Evolutionary conservation across 1,140 invertebrate genomes (phyloP), one percentile per base, ranked within the genome.

Genomic region (Anthonomus grandis): DNA sequence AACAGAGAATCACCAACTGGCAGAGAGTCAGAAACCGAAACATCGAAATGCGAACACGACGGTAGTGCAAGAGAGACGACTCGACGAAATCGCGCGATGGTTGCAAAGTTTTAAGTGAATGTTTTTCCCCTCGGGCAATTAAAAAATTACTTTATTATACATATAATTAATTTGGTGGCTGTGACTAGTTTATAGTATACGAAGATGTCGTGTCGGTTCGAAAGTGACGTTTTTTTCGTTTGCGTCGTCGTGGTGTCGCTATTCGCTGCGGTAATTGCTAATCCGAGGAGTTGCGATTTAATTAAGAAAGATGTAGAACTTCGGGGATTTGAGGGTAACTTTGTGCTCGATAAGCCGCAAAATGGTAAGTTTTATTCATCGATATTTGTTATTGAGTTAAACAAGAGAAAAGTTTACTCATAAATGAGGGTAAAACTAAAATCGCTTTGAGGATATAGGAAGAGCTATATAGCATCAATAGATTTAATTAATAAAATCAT

Each of bases 121-220:
- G n/a, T n/a, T n/a, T n/a, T n/a, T n/a, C n/a, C n/a, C n/a, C n/a
- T n/a, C n/a, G n/a, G n/a, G n/a, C n/a, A n/a, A n/a, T n/a, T n/a
- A n/a, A n/a, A n/a, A n/a, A n/a, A n/a, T n/a, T n/a, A n/a, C n/a
- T n/a, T n/a, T n/a, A n/a, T n/a, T n/a, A n/a, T n/a, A n/a, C n/a
- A n/a, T n/a, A n/a, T n/a, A n/a, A 19, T 37, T 48, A n/a, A 52
- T 31, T 38, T 37, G 46, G 56, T 63, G 60, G 60, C 60, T 63
- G 60, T 63, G 60, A 63, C 57, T 36, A 24, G 47, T 54, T 56
- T 51, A 52, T 56, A 23, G 56, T 62, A 50, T 47, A 15, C 44
- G 36, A 51, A 48, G 38, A 47, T 47, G 21, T 53, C 59, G 57
- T 53, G 50, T 41, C 55, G 51, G 36, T 46, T 50, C 52, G 56